A percentile compares a stretch with the other conserved stretches of the same genome.
Conservation (phyloP, 1,140 invertebrate genomes). For the Uloborus diversus region DNA sequence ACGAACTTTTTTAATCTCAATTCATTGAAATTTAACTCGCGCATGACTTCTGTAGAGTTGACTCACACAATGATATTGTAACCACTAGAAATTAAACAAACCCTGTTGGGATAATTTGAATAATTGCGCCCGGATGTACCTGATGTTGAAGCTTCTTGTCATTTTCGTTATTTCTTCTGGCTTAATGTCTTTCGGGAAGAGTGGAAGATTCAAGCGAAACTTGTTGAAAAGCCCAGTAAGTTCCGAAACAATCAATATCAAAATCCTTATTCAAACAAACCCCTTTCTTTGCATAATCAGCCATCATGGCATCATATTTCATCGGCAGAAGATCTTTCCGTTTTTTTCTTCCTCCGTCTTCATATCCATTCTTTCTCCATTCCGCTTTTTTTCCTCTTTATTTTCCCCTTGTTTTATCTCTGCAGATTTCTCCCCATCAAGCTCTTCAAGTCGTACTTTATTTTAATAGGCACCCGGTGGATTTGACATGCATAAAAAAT, state of each 20-base stretch:
- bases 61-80: too few species aligned
- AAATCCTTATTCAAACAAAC: constrained; percentile 56
- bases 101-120: too few species aligned
- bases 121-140: too few species aligned
- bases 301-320: constrained; percentile 56
- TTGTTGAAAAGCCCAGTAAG: constrained; percentile 48
- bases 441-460: constrained; percentile 53
- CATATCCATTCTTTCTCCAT: background rate
- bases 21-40: too few species aligned
- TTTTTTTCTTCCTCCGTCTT: background rate
- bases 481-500: constrained; percentile 56
- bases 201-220: constrained; percentile 30
- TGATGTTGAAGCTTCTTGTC: too few species aligned
- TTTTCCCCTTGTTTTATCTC: constrained; percentile 19
- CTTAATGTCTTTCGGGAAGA: too few species aligned
- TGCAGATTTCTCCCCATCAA: constrained; percentile 5
- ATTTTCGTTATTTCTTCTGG: too few species aligned
- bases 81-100: too few species aligned
- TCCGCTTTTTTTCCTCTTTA: background rate
- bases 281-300: constrained; percentile 53
- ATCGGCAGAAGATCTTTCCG: constrained; percentile 51
- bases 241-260: constrained; percentile 56
- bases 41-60: too few species aligned
- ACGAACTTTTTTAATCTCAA: too few species aligned
- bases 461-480: constrained; percentile 54